These are phyloP conservation scores for Antidorcas marsupialis DNA, from an alignment of 2,113 vertebrate genomes.

Conservation along the genomic window DNA sequence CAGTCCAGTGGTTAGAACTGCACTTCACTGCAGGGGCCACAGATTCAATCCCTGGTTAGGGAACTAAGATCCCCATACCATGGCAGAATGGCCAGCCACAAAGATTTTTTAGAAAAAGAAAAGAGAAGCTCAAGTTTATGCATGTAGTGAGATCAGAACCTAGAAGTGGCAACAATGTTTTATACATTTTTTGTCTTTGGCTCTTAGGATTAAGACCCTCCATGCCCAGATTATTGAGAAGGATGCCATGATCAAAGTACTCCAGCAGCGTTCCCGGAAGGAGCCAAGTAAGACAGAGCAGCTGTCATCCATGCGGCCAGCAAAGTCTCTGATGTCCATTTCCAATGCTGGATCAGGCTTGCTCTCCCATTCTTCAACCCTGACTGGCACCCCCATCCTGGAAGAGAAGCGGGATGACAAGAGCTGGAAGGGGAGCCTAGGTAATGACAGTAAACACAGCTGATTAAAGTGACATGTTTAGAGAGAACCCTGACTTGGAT, in stretches of 20 bases:
- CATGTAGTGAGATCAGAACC: background rate
- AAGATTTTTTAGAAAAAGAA: background rate
- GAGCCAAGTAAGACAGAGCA: constrained; percentile 91
- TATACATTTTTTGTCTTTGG: constrained; percentile 12
- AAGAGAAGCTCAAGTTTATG: background rate
- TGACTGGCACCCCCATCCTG: constrained; percentile 92
- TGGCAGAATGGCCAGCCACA: background rate
- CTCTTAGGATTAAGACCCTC: constrained; percentile 93
- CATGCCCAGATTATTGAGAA: constrained; percentile 99
- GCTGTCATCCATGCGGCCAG: constrained; percentile 93
- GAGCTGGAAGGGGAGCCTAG: constrained; percentile 97
- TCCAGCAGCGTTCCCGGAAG: constrained; percentile 97
- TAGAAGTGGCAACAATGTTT: background rate
- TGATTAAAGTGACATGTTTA: background rate
- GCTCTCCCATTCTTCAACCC: constrained; percentile 89
- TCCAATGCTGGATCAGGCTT: constrained; percentile 91
- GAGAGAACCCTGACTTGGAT: background rate
- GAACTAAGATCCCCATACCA: background rate
- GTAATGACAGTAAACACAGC: constrained; percentile 75
- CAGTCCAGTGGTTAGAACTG: background rate
- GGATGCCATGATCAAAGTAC: constrained; percentile 99
- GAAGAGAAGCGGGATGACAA: constrained; percentile 94
- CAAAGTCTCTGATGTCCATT: constrained; percentile 98
- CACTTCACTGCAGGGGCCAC: background rate
- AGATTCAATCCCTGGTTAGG: background rate